A percentile compares a stretch with the other conserved stretches of the same genome.
Evolutionary conservation across 2,888 invertebrate species (phyloP).

Genomic region (Polyploca ridens): DNA sequence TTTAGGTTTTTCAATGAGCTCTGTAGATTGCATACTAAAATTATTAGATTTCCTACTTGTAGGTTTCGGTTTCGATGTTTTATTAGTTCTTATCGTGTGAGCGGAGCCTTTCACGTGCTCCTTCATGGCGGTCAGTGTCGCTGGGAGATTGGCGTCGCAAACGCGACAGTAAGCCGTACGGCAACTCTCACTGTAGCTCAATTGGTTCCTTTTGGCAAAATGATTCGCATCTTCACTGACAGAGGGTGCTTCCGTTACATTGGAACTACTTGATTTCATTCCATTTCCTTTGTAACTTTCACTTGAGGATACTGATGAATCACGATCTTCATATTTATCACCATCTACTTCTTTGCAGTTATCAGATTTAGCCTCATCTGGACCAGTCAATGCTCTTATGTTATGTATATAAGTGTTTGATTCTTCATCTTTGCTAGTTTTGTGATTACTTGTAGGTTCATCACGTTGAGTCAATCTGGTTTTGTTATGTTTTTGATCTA

Average conservation of each 20-base stretch:
- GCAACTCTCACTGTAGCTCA: slow-evolving; percentile 37
- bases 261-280: slow-evolving; percentile 19
- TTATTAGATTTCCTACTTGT: neutral
- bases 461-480: neutral
- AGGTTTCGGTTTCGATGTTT: slow-evolving; percentile 12
- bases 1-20: slow-evolving; percentile 14
- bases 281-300: slow-evolving; percentile 21
- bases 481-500: neutral
- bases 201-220: slow-evolving; percentile 38
- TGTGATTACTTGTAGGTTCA: neutral
- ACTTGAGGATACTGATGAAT: slow-evolving; percentile 1
- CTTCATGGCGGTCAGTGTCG: slow-evolving; percentile 40
- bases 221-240: slow-evolving; percentile 16
- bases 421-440: neutral
- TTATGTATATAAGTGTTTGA: neutral
- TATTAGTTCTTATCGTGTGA: slow-evolving; percentile 37
- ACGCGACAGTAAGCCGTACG: slow-evolving; percentile 37
- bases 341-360: neutral
- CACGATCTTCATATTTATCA: neutral
- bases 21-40: neutral
- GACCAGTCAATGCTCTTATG: slow-evolving; percentile 21
- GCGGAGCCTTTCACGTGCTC: slow-evolving; percentile 46
- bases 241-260: slow-evolving; percentile 11
- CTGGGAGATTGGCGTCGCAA: slow-evolving; percentile 40
- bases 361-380: slow-evolving; percentile 10